A percentile compares a stretch with the other conserved stretches of the same genome.
phyloP scores from a whole-genome alignment of 1,140 invertebrate genomes.

The Caligus rogercresseyi region DNA sequence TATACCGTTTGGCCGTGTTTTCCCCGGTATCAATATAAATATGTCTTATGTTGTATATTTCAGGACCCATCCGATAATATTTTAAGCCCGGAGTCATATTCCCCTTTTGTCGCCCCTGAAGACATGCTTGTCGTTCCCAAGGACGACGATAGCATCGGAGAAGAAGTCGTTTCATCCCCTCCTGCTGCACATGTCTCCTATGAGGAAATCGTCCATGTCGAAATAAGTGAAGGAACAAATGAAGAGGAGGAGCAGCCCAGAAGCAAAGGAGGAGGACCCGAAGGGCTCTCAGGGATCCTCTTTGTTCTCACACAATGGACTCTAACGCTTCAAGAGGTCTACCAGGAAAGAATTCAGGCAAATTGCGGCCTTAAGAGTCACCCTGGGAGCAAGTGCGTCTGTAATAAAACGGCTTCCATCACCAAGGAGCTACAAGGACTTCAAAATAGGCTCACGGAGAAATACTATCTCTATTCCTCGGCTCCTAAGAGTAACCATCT shows the following conservation, averaged over 20 bases:
- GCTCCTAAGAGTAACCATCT: background rate
- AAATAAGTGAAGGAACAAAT: too few relatives aligned
- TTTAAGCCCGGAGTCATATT: background rate
- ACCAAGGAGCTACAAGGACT: background rate
- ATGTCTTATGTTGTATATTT: background rate
- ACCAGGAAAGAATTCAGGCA: background rate
- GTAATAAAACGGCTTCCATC: background rate
- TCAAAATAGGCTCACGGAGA: background rate
- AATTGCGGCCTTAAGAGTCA: background rate
- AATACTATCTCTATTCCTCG: background rate
- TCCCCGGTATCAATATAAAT: too few relatives aligned
- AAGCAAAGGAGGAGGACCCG: background rate
- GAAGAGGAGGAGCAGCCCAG: background rate
- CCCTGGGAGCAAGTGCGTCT: background rate
- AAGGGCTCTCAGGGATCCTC: background rate
- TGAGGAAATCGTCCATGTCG: background rate
- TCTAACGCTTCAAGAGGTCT: background rate
- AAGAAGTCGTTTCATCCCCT: background rate
- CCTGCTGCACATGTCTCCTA: too few relatives aligned
- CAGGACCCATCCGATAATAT: background rate
- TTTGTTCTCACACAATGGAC: background rate
- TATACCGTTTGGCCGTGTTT: too few relatives aligned
- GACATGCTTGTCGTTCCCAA: background rate
- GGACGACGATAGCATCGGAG: background rate
- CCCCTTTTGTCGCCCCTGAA: background rate